Evolutionary conservation across 2,888 invertebrate species (phyloP), one percentile per base, ranked within the genome.

Genomic region (Erebia epiphron): DNA sequence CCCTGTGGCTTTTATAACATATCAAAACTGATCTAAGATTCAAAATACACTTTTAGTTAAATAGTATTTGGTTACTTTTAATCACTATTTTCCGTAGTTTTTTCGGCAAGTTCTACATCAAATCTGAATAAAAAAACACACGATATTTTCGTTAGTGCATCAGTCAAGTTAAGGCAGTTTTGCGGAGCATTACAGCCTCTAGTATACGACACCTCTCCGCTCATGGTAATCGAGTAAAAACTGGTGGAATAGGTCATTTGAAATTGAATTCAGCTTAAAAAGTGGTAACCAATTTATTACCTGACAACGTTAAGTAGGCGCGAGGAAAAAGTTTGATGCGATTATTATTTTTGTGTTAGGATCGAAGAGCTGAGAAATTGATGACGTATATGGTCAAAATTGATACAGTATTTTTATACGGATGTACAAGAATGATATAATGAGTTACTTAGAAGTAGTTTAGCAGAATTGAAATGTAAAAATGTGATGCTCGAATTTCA

Each of bases 171-270:
- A n/a, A 50, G 7, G n/a, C 50, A 14, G 50, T 50, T 50, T 50
- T 14, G 14, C 49, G 50, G 8, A n/a, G 8, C 7, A 50, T 16
- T 4, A 16, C 10, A 2, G 10, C 54, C 54, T 54, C 54, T 54
- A 54, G 54, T 10, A 18, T 7, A 9, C 16, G 16, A 2, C 18
- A 54, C 10, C 54, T 54, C 54, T 18, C 54, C 67, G 52, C 67
- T 69, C 60, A 54, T 67, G 21, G 62, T 68, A 56, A 68, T 68
- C 26, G 43, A 11, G 62, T 41, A 70, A 70, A 70, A 70, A 67
- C 70, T 21, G 49, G 54, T 52, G 60, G 64, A 54, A 54, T 64
- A 67, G 72, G 72, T 67, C 72, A 67, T 46, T n/a, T 35, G 21
- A 56, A 67, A 57, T 54, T 67, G 63, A 65, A 62, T 71, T 68